These are phyloP conservation scores for Marisa cornuarietis DNA, from an alignment of 1,140 invertebrate species.

Conservation along the genomic window DNA sequence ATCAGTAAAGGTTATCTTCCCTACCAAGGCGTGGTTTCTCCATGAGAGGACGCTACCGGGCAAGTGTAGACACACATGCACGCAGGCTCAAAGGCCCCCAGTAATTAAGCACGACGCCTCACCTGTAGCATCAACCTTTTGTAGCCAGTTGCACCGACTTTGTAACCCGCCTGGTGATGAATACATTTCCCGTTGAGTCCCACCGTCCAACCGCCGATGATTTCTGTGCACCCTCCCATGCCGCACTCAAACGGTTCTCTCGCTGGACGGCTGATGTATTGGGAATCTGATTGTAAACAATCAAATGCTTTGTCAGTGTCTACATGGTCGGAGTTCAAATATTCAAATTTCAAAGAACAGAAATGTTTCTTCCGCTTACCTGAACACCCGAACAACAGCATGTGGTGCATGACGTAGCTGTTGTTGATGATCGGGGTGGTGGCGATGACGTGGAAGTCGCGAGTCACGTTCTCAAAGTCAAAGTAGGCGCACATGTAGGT, in stretches of 20 bases:
- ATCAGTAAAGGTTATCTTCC: too few species aligned
- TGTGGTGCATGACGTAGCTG: conserved; percentile 31
- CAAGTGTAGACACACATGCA: background rate
- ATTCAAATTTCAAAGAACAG: too few species aligned
- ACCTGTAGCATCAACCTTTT: conserved; percentile 12
- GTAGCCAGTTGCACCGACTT: conserved; percentile 1
- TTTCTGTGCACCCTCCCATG: background rate
- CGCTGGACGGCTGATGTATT: background rate
- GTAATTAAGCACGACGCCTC: background rate
- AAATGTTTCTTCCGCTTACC: background rate
- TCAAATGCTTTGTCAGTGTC: too few species aligned
- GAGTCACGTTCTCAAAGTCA: conserved; percentile 26
- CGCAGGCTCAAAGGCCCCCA: too few species aligned
- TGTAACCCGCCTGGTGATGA: background rate
- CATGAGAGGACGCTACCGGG: too few species aligned
- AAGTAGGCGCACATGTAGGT: conserved; percentile 42
- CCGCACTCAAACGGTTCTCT: background rate
- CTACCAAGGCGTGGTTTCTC: too few species aligned
- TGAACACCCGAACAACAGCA: conserved; percentile 24
- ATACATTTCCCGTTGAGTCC: background rate
- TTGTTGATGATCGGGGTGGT: conserved; percentile 34
- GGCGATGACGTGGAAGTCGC: conserved; percentile 41
- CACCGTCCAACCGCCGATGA: background rate
- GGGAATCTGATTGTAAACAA: background rate
- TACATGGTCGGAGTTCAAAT: too few species aligned